Evolutionary conservation across 2,888 invertebrate species (phyloP).

Genomic region (Lithophane ornitopus): DNA sequence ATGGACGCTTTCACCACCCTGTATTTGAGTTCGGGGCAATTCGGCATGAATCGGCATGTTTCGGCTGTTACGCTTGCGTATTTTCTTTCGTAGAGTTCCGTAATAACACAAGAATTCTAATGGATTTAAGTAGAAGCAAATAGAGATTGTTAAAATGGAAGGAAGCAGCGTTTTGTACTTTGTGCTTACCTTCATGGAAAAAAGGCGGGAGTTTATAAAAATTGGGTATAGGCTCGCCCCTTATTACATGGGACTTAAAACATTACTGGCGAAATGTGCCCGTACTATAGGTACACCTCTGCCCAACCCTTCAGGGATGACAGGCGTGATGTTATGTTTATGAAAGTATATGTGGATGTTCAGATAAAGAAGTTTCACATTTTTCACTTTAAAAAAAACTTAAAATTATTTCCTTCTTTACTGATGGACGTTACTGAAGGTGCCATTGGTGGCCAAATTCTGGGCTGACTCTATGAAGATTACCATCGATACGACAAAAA

Average conservation of each 20-base stretch:
- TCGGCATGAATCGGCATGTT: conserved; percentile 76
- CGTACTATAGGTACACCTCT: no score
- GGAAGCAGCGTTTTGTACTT: not conserved
- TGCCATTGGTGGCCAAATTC: no score
- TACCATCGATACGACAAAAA: not conserved
- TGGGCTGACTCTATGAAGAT: no score
- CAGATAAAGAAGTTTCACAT: no score
- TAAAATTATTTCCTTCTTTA: no score
- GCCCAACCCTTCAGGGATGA: no score
- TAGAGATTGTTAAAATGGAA: not conserved
- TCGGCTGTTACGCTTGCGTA: conserved; percentile 63
- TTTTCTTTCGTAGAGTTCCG: conserved; percentile 56
- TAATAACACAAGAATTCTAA: not conserved
- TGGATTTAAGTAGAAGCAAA: not conserved
- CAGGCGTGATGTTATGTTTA: no score
- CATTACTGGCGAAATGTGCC: no score
- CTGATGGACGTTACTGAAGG: no score
- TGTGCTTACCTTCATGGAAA: not conserved
- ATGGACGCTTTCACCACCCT: conserved; percentile 75
- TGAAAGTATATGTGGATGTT: no score
- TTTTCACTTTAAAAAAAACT: no score
- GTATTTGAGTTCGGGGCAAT: conserved; percentile 62
- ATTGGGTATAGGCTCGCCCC: no score
- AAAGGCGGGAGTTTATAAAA: not conserved
- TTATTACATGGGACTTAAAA: not conserved